Conservation (phyloP, 2,797 vertebrate genomes). For the Oreochromis mossambicus region DNA sequence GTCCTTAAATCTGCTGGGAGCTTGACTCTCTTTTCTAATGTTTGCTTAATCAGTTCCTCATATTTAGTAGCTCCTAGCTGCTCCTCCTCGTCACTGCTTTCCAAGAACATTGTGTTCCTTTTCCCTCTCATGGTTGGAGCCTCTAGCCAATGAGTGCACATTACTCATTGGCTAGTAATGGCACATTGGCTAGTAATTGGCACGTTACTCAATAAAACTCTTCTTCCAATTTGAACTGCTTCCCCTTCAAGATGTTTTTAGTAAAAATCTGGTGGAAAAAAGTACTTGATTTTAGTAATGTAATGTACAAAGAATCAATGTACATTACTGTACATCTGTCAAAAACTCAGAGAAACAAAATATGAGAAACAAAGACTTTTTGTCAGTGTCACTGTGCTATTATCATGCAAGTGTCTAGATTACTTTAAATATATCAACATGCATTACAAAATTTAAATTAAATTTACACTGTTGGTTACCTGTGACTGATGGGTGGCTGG, state of each 20-base stretch:
- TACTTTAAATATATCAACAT: neutral
- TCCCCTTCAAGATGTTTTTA: neutral
- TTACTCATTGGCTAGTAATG: neutral
- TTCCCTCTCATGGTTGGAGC: neutral
- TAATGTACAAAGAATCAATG: neutral
- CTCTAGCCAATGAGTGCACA: neutral
- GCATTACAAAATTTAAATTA: neutral
- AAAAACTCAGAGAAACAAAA: too few relatives aligned
- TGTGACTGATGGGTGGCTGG: neutral
- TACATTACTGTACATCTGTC: neutral
- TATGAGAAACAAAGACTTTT: too few relatives aligned
- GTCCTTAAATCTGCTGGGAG: neutral
- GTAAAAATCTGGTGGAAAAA: neutral
- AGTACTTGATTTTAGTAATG: neutral
- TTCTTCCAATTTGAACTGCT: constrained; percentile 34
- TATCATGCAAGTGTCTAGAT: neutral
- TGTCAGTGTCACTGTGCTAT: neutral
- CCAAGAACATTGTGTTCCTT: constrained; percentile 6
- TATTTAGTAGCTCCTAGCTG: neutral
- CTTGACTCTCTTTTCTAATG: constrained; percentile 28
- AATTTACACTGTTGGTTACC: neutral
- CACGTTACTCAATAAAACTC: constrained; percentile 11
- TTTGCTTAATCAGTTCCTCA: neutral
- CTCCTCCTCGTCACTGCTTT: constrained; percentile 28
- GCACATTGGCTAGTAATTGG: too few relatives aligned